A percentile compares a stretch with the other conserved stretches of the same genome.
Evolutionary conservation across 2,113 vertebrate species (phyloP).

Genomic region (Eudyptes chrysolophus): DNA sequence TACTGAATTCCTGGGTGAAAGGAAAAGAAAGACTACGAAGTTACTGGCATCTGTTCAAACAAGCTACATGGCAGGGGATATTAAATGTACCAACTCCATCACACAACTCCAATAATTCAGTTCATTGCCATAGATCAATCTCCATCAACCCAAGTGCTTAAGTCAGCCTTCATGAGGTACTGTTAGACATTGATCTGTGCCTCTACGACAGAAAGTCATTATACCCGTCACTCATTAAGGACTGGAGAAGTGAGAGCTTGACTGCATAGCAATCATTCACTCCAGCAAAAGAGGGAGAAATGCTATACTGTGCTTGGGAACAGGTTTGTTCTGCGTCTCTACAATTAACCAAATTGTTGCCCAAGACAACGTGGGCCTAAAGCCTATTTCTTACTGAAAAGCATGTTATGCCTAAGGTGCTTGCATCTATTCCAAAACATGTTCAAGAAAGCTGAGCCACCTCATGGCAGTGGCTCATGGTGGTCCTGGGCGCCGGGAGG

Average conservation of each 20-base stretch:
- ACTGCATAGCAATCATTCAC: background rate
- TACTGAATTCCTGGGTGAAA: background rate
- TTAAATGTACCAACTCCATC: background rate
- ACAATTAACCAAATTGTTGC: background rate
- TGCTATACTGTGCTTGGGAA: background rate
- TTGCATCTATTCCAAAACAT: background rate
- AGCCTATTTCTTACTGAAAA: background rate
- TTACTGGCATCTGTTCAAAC: background rate
- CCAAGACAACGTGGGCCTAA: background rate
- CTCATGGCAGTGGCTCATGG: background rate
- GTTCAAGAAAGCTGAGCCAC: background rate
- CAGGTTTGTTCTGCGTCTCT: background rate
- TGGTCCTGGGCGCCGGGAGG: rapidly evolving
- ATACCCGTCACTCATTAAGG: background rate
- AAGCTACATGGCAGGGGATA: background rate
- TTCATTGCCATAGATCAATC: background rate
- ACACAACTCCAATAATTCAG: background rate
- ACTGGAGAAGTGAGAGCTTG: background rate
- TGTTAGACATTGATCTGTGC: background rate
- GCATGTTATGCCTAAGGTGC: rapidly evolving
- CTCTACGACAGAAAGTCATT: background rate
- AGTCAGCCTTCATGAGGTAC: background rate
- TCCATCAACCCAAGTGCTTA: background rate
- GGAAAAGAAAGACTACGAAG: background rate
- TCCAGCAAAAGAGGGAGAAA: background rate